Base-by-base conservation (phyloP, 2,797 vertebrate species). In the Takifugu ocellatus region DNA sequence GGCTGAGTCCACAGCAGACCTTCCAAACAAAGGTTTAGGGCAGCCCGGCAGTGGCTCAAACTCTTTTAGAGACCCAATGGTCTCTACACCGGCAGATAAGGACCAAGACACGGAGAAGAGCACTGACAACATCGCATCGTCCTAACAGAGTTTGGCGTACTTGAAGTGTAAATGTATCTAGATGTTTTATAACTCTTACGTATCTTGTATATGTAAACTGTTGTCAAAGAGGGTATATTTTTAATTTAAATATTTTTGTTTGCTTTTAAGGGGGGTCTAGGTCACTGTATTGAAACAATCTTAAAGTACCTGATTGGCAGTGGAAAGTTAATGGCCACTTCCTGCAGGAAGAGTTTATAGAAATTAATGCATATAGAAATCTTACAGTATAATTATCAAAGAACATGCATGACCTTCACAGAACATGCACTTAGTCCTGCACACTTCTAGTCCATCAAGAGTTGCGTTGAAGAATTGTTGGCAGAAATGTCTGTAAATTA, bases 71-170 rank as follows among this genome's bases (percentile, higher is more conserved):
- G 96, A 98, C 74, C 65, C 88, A 0, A 71, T 91, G 51, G 85
- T 80, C 48, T 70, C 92, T 75, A 75, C 79, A 15, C 66, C 88
- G 25, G 79, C 92, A 81, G 94, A 96, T 56, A 97, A 95, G 84
- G 94, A 96, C 88, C 75, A 85, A 31, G 71, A 92, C 26, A 60
- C 72, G 1, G 95, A 97, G 72, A 97, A 95, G 77, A 90, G 86
- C 88, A 91, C 94, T 84, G 95, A 96, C 71, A 88, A 70, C 58
- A 86, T 92, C 79, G 93, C 93, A 84, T 70, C 92, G 63, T 88
- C 90, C 68, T 91, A 91, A 90, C 83, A 63, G 21, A 62, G 66
- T 51, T 61, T 49, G 75, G 54, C 36, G 59, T 74, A 84, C 83
- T 82, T 86, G 70, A 78, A 69, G 73, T 88, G 80, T 83, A 86